A percentile compares a stretch with the other conserved stretches of the same genome.
Conservation (phyloP, 2,113 vertebrate genomes). For the Gorsachius goisagi region DNA sequence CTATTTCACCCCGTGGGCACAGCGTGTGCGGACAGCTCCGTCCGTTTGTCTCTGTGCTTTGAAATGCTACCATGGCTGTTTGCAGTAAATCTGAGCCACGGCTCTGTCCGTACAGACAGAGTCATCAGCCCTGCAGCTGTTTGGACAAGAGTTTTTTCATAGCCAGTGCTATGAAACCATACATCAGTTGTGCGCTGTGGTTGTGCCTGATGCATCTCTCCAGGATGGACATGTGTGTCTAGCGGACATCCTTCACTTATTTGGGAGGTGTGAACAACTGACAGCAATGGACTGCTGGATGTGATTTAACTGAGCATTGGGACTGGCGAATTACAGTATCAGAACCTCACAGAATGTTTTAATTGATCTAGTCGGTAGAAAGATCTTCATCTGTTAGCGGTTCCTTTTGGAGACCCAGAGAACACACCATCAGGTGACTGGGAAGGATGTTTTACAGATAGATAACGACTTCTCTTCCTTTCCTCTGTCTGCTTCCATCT, state of each 20-base stretch:
- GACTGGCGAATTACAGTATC: neutral
- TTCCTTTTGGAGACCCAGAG: neutral
- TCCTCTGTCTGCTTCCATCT: neutral
- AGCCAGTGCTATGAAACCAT: rapidly evolving
- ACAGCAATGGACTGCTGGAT: neutral
- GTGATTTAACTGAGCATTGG: neutral
- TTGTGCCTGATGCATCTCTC: neutral
- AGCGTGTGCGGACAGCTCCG: neutral
- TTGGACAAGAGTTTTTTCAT: neutral
- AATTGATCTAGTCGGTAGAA: neutral
- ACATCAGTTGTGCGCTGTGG: rapidly evolving
- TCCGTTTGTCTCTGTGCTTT: neutral
- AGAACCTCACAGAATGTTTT: neutral
- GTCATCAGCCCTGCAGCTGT: neutral
- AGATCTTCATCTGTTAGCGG: neutral
- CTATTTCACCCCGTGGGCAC: neutral
- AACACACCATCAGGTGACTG: neutral
- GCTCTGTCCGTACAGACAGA: neutral
- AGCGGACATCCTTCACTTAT: neutral
- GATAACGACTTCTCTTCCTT: neutral
- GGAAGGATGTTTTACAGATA: neutral
- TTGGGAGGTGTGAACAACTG: neutral
- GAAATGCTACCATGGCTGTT: neutral
- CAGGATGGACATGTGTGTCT: rapidly evolving
- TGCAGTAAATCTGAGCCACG: neutral